phyloP scores from a whole-genome alignment of 2,888 invertebrate species.

The Pristionchus japonicus region DNA sequence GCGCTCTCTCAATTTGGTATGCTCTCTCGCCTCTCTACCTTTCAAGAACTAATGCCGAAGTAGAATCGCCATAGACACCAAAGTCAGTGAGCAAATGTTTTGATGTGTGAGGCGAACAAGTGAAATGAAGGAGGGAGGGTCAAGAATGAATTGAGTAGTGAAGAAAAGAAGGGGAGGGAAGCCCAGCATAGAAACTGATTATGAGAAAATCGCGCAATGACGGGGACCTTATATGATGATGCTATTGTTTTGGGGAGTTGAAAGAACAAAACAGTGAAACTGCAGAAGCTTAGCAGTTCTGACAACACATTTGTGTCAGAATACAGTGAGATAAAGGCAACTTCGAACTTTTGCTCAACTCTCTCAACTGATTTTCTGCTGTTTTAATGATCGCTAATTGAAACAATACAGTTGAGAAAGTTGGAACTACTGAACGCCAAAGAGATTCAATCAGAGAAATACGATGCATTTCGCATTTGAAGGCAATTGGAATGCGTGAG shows the following conservation, averaged over 20 bases:
- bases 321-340: neutral
- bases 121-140: neutral
- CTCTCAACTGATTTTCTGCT: too few relatives aligned
- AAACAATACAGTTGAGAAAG: neutral
- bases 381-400: neutral
- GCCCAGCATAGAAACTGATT: neutral
- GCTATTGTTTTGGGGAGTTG: neutral
- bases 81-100: neutral
- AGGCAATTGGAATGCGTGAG: too few relatives aligned
- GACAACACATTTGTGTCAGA: neutral
- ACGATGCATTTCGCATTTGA: too few relatives aligned
- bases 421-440: neutral
- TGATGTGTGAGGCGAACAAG: neutral
- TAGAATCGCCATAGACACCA: too few relatives aligned
- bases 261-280: neutral
- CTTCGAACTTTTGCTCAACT: too few relatives aligned
- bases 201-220: conserved; percentile 10
- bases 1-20: neutral
- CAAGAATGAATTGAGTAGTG: neutral
- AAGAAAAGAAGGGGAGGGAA: neutral
- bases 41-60: neutral
- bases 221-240: neutral
- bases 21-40: neutral
- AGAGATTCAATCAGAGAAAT: neutral
- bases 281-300: neutral